A percentile compares a stretch with the other conserved stretches of the same genome.
Evolutionary conservation across 2,113 vertebrate species (phyloP).

Genomic region (Glaucidium brasilianum): DNA sequence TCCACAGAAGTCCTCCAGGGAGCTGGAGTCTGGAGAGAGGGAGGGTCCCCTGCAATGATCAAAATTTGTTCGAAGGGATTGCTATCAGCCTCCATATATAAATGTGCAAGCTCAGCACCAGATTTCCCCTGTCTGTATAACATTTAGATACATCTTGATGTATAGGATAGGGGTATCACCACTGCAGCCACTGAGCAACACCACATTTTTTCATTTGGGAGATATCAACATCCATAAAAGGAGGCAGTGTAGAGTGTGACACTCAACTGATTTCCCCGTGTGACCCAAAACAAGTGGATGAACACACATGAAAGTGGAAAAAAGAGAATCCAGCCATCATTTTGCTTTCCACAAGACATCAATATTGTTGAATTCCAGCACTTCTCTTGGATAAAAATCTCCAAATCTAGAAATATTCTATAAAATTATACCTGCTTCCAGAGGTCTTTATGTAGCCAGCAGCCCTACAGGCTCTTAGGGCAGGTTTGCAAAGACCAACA

Average conservation of each 20-base stretch:
- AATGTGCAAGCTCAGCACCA: neutral
- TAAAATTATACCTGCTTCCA: neutral
- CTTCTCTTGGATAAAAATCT: neutral
- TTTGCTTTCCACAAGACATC: neutral
- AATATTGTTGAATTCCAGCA: neutral
- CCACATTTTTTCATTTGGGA: neutral
- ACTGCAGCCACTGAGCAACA: neutral
- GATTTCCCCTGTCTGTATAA: neutral
- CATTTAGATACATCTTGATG: neutral
- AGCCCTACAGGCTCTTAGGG: neutral
- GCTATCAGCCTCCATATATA: neutral
- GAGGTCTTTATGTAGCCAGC: neutral
- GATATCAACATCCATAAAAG: neutral
- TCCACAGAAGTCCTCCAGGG: neutral
- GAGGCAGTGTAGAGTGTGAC: too few relatives aligned
- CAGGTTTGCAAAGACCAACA: neutral
- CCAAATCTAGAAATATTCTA: neutral
- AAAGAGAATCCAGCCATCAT: neutral
- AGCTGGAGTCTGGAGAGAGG: neutral
- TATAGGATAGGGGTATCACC: neutral
- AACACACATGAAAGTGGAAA: neutral
- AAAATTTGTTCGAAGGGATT: neutral
- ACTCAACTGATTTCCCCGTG: rapidly evolving
- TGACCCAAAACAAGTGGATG: neutral
- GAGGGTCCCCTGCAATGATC: neutral